phyloP scores from a whole-genome alignment of 1,140 invertebrate genomes.

The Holcopasites calliopsidis region DNA sequence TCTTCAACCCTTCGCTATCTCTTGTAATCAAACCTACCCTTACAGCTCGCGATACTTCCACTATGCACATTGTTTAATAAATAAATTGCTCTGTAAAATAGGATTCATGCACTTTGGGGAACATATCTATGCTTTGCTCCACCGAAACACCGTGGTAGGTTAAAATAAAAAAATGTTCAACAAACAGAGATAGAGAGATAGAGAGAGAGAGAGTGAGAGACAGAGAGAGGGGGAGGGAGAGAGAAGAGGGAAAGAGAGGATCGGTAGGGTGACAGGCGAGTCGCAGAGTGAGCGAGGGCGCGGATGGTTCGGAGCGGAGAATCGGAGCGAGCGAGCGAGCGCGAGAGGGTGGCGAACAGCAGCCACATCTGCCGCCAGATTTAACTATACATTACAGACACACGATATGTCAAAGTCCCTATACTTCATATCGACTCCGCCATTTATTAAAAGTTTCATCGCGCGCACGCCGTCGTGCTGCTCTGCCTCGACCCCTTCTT shows the following conservation, averaged over 20 bases:
- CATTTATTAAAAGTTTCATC: conserved; percentile 81
- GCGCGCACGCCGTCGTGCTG: conserved; percentile 62
- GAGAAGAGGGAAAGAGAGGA: conserved; percentile 26
- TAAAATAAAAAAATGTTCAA: conserved; percentile 56
- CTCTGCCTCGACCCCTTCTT: conserved; percentile 57
- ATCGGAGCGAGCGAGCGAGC: conserved; percentile 20
- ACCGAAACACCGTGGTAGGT: conserved; percentile 49
- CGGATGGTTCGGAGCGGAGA: conserved; percentile 36
- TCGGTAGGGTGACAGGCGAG: conserved; percentile 39
- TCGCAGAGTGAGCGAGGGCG: conserved; percentile 28
- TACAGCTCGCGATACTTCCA: too few relatives aligned
- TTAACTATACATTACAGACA: conserved; percentile 81
- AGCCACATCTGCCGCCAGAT: conserved; percentile 79
- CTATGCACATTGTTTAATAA: too few relatives aligned
- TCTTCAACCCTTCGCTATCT: too few relatives aligned
- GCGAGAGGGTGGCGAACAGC: conserved; percentile 64
- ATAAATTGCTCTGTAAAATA: too few relatives aligned
- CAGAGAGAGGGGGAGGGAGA: too few relatives aligned
- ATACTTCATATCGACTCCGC: conserved; percentile 81
- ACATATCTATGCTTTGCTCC: not conserved
- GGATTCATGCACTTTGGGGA: too few relatives aligned
- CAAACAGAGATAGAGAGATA: not conserved
- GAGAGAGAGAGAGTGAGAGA: not conserved
- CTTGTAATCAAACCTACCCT: too few relatives aligned
- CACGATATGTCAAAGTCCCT: conserved; percentile 81